Percentiles rank a stretch among this genome's conserved stretches.
Conservation (phyloP, 2,888 invertebrate species). For the Entomobrya multifasciata region DNA sequence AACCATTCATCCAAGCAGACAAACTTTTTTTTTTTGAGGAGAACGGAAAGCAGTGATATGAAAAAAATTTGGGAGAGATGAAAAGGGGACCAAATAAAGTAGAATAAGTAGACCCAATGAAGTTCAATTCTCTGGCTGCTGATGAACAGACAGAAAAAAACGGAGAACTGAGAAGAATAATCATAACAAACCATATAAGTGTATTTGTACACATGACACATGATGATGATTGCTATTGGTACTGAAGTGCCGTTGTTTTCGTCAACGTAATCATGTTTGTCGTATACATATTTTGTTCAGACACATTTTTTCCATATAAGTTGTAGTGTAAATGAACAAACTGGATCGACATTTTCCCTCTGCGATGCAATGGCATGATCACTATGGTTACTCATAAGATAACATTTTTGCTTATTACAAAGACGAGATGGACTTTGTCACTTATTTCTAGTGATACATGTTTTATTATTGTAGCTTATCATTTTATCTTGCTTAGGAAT, state of each 20-base stretch:
- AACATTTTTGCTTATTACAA: no score
- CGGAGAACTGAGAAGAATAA: conserved; percentile 25
- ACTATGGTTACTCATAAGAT: no score
- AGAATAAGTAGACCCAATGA: conserved; percentile 14
- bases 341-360: no score
- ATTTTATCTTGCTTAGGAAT: conserved; percentile 45
- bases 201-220: conserved; percentile 45
- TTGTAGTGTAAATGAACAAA: no score
- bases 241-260: conserved; percentile 20
- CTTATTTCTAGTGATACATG: conserved; percentile 35
- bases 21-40: no score
- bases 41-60: conserved; percentile 14
- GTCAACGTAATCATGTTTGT: no score
- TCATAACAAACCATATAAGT: conserved; percentile 63
- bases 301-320: no score
- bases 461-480: no score
- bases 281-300: no score
- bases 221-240: conserved; percentile 43
- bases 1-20: no score
- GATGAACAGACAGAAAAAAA: conserved; percentile 10
- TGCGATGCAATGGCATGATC: no score
- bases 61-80: not conserved
- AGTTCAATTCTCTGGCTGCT: conserved; percentile 29
- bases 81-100: conserved; percentile 32
- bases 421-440: conserved; percentile 64